Evolutionary conservation across 2,888 invertebrate genomes (phyloP).

Genomic region (Andrena haemorrhoa): DNA sequence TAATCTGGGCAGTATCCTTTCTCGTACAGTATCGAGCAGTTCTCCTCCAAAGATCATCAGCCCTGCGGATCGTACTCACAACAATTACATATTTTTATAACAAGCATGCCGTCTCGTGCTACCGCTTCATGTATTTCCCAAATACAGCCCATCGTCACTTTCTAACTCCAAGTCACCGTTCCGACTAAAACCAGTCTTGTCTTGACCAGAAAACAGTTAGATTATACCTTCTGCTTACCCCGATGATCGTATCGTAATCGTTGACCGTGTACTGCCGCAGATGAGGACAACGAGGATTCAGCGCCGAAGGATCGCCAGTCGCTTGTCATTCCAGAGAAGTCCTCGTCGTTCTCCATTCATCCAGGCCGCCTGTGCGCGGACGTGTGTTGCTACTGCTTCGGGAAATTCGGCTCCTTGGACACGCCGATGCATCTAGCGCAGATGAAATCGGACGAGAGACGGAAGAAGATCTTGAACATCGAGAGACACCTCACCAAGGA

Average conservation of each 20-base stretch:
- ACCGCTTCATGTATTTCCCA: conserved; percentile 53
- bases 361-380: conserved; percentile 93
- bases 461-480: conserved; percentile 91
- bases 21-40: conserved; percentile 6
- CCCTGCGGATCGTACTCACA: conserved; percentile 40
- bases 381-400: conserved; percentile 94
- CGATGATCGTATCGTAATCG: conserved; percentile 11
- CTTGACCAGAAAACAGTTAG: conserved; percentile 11
- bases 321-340: conserved; percentile 94
- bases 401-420: conserved; percentile 94
- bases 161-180: conserved; percentile 25
- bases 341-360: conserved; percentile 94
- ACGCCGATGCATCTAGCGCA: conserved; percentile 95
- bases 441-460: conserved; percentile 93
- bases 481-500: conserved; percentile 93
- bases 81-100: conserved; percentile 39
- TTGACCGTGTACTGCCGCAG: conserved; percentile 65
- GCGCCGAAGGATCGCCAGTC: conserved; percentile 86
- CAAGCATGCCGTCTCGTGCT: conserved; percentile 65
- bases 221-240: neutral
- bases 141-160: conserved; percentile 32
- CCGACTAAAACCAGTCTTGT: conserved; percentile 19
- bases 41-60: conserved; percentile 40
- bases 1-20: conserved; percentile 41
- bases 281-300: conserved; percentile 81